Base-by-base conservation (phyloP, 2,888 invertebrate genomes). In the Lumbricus terrestris region DNA sequence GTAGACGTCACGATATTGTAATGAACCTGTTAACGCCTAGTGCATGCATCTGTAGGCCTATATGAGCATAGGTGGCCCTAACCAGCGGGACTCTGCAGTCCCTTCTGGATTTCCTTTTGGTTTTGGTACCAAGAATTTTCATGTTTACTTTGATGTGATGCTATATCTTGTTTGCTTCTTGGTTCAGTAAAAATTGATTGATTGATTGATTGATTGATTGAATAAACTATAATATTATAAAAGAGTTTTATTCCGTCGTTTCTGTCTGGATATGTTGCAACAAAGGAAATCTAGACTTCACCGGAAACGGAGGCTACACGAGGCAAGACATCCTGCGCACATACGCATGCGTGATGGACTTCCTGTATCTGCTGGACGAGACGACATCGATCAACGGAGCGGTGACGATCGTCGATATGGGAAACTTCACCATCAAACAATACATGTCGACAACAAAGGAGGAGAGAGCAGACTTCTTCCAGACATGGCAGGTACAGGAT, bases 401-500 rank as follows among this genome's bases (percentile, higher is more conserved):
- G 8, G 90, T 90, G 82, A 83, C 88, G 83, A 38, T 91, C 54
- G 42, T 90, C 42, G 91, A 91, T 42, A 35, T 90, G 42, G 90
- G 89, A 16, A 90, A 90, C 37, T 89, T 90, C 89, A 90, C 85
- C 83, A 40, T 90, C 35, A 90, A 90, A 83, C 91, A 91, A 20
- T 34, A 85, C 47, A 88, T 37, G 23, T 69, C 69, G 42, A 85
- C 88, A 16, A 88, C 90, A 6, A 38, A 89, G n/a, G 90, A 90
- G 34, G 91, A 91, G n/a, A 88, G 89, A 83, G 90, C 90, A 34
- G 89, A 89, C 37, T 90, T 90, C 69, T 38, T 88, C 38, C 91
- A 91, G 38, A 83, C 89, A 88, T 91, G 91, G 91, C 90, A 90
- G 90, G 91, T 91, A 37, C 23, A 23, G n/a, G n/a, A n/a, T n/a